Evolutionary conservation across 2,888 invertebrate species (phyloP), one percentile per base, ranked within the genome.

Genomic region (Drosophila longiperda): DNA sequence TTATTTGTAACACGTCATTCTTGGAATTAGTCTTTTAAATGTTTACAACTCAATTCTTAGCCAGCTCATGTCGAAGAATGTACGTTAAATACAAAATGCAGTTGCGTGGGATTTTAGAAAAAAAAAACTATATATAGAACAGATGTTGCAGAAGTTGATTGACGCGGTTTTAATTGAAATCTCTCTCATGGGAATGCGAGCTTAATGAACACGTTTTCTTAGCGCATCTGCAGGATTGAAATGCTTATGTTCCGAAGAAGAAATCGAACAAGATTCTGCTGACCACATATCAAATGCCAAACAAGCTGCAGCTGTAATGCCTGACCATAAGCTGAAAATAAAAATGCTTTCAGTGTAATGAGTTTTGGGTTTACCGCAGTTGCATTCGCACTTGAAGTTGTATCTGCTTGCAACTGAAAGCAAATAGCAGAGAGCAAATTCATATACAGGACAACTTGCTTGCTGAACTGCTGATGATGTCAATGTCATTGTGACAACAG

Each of bases 291-390:
- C 65, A 66, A 58, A 64, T 73, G 61, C 48, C 52, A 71, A 65
- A 48, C 49, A 40, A 57, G 63, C 55, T 55, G 40, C 60, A 54
- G 57, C 60, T 48, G 34, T 74, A 59, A 66, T 77, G 60, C 59
- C 66, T 64, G 48, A 54, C 59, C 45, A 45, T 42, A 54, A n/a
- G 20, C 54, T 66, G 66, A 50, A 72, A 79, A 85, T 83, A 86
- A 85, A 82, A 84, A 86, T 74, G 82, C 86, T 85, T 86, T 86
- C 82, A 84, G 59, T 79, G 73, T 81, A 84, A 86, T 85, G 79
- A 82, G 74, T 75, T 81, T 74, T 68, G 72, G 78, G 59, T 45
- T 77, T 70, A 70, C 66, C 77, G 59, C 66, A 73, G 54, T 49
- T 62, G 40, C 60, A 57, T 34, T 42, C 50, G 29, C 42, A 42